Percentiles rank a stretch among this genome's conserved stretches.
Evolutionary conservation across 2,797 vertebrate species (phyloP).

Genomic region (Fistularia commersonii): DNA sequence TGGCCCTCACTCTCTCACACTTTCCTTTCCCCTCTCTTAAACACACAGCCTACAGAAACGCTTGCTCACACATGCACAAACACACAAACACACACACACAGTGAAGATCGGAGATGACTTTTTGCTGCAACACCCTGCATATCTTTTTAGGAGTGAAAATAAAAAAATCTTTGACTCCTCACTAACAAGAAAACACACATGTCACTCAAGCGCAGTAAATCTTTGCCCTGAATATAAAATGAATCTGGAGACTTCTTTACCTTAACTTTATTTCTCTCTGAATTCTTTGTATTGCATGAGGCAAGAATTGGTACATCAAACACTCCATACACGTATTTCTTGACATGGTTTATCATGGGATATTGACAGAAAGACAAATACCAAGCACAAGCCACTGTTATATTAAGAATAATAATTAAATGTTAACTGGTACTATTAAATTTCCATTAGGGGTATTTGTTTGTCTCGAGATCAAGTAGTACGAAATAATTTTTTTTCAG

Average conservation of each 20-base stretch:
- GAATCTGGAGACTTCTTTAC: slow-evolving; percentile 35
- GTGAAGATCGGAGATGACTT: slow-evolving; percentile 58
- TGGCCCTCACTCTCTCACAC: slow-evolving; percentile 60
- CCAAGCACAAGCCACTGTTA: too few relatives aligned
- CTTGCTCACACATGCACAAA: slow-evolving; percentile 5
- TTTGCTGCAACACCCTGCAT: slow-evolving; percentile 57
- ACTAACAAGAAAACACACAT: slow-evolving; percentile 65
- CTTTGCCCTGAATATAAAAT: slow-evolving; percentile 59
- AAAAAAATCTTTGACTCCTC: slow-evolving; percentile 60
- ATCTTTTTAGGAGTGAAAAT: slow-evolving; percentile 69
- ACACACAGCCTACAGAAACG: slow-evolving; percentile 50
- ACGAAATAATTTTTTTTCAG: too few relatives aligned
- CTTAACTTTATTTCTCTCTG: slow-evolving; percentile 28
- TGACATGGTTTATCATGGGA: slow-evolving; percentile 21
- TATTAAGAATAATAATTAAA: too few relatives aligned
- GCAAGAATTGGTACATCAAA: slow-evolving; percentile 24
- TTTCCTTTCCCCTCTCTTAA: slow-evolving; percentile 54
- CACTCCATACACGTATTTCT: neutral
- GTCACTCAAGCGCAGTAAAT: slow-evolving; percentile 59
- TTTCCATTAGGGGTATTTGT: too few relatives aligned
- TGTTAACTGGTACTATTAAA: too few relatives aligned
- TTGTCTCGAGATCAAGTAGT: too few relatives aligned
- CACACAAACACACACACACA: slow-evolving; percentile 23
- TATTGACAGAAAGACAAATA: slow-evolving; percentile 1
- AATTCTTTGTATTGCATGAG: slow-evolving; percentile 28